A percentile compares a stretch with the other conserved stretches of the same genome.
Evolutionary conservation across 2,113 vertebrate species (phyloP).

Genomic region (Lanius collurio): DNA sequence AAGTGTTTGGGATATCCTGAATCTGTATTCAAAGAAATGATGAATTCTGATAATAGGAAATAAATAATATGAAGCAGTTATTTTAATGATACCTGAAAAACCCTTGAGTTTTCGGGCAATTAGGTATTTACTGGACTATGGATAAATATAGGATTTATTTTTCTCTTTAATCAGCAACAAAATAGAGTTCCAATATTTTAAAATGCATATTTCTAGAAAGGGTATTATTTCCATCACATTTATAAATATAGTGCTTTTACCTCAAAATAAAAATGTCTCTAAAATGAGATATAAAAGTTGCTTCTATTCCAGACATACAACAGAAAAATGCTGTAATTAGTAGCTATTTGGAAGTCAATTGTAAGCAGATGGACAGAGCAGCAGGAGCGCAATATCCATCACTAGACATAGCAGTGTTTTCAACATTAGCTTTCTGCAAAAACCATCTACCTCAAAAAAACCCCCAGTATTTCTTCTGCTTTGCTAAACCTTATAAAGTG

Average conservation of each 20-base stretch:
- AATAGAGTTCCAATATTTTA: slow-evolving; percentile 3
- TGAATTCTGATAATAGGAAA: neutral
- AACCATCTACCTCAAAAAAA: neutral
- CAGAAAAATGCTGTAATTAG: slow-evolving; percentile 43
- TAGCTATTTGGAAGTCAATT: slow-evolving; percentile 64
- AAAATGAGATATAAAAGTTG: slow-evolving; percentile 29
- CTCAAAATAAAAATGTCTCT: slow-evolving; percentile 45
- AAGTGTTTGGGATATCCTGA: neutral
- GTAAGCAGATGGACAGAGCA: slow-evolving; percentile 68
- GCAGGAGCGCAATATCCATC: slow-evolving; percentile 28
- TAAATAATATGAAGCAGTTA: neutral
- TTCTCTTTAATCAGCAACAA: slow-evolving; percentile 27
- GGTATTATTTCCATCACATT: neutral
- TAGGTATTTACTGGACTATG: neutral
- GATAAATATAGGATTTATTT: slow-evolving; percentile 2
- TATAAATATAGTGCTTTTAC: slow-evolving; percentile 18
- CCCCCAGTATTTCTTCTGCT: neutral
- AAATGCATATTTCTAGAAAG: neutral
- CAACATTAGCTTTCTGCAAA: neutral
- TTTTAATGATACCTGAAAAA: neutral
- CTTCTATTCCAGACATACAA: neutral
- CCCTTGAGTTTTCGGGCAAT: neutral
- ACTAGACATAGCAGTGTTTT: neutral
- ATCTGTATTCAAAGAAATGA: neutral
- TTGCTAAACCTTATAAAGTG: neutral